A percentile compares a stretch with the other conserved stretches of the same genome.
Conservation (phyloP, 2,113 vertebrate genomes). For the Arvicanthis niloticus region DNA sequence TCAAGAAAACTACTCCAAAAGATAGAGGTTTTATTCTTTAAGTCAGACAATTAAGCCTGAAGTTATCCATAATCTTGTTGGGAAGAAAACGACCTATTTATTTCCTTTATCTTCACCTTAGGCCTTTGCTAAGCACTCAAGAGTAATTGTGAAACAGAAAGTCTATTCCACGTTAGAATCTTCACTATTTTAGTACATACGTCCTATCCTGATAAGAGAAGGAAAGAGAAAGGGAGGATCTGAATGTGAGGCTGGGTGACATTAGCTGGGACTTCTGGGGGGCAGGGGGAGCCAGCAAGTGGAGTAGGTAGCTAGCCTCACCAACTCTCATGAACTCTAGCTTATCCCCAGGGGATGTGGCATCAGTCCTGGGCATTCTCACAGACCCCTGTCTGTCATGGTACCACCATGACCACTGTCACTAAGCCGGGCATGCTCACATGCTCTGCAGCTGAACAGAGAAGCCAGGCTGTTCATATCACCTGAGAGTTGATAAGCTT, state of each 20-base stretch:
- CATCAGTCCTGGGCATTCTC: background rate
- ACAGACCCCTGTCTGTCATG: background rate
- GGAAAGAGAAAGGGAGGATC: no score
- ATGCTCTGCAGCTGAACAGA: background rate
- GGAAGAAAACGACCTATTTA: background rate
- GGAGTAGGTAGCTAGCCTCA: background rate
- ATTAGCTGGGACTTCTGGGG: background rate
- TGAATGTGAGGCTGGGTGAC: background rate
- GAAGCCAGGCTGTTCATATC: background rate
- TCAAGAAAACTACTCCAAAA: conserved; percentile 24
- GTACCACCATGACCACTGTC: background rate
- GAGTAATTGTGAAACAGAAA: background rate
- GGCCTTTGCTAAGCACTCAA: background rate
- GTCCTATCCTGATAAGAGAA: background rate
- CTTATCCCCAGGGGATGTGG: background rate
- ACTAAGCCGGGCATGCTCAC: background rate
- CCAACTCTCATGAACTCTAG: background rate
- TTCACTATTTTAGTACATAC: background rate
- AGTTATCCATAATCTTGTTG: background rate
- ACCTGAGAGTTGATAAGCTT: accelerated
- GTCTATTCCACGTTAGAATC: background rate
- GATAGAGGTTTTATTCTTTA: background rate
- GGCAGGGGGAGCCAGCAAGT: background rate
- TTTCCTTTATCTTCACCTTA: background rate
- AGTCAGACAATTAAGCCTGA: background rate